Evolutionary conservation across 2,888 invertebrate species (phyloP), one percentile per base, ranked within the genome.

Genomic region (Himalopsyche japonica): DNA sequence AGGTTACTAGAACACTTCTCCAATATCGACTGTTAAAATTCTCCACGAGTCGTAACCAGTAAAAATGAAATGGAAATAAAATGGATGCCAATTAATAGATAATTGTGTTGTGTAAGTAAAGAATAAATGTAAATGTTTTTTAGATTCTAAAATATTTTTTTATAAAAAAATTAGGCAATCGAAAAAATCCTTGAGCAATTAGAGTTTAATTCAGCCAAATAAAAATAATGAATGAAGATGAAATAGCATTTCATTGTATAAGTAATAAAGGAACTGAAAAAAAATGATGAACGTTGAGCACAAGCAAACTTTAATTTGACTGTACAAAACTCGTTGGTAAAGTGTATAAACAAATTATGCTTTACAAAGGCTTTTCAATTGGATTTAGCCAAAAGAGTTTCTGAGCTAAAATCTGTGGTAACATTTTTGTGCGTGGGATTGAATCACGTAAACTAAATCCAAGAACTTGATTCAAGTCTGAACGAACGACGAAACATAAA

Each of bases 301-400:
- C 70, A 70, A 70, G 70, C 27, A 70, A 70, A 27, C 70, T 70
- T 70, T 70, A 70, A 70, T 70, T 70, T 70, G 70, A 70, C 70
- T 70, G 70, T 70, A 70, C 7, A 30, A 70, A 70, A 70, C 70
- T 70, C 70, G 27, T 70, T 27, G 70, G 70, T 70, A 27, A 70
- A 70, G 70, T 27, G 70, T 70, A 70, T 70, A 70, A 70, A 70
- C 70, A 70, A 70, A 70, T 70, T 70, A 70, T 27, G 70, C 30
- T 70, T 70, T 70, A 70, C 70, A 70, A 70, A 70, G 70, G 70
- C 70, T 70, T 70, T 70, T 70, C 70, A 70, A 70, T 70, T 70
- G 70, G 70, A 70, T 70, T 70, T 70, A 70, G 70, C 30, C 70
- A 70, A 70, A 70, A 70, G 70, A 70, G 70, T 70, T 70, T 70